Evolutionary conservation across 2,113 vertebrate genomes (phyloP), one percentile per base, ranked within the genome.

Genomic region (Girardinichthys multiradiatus): DNA sequence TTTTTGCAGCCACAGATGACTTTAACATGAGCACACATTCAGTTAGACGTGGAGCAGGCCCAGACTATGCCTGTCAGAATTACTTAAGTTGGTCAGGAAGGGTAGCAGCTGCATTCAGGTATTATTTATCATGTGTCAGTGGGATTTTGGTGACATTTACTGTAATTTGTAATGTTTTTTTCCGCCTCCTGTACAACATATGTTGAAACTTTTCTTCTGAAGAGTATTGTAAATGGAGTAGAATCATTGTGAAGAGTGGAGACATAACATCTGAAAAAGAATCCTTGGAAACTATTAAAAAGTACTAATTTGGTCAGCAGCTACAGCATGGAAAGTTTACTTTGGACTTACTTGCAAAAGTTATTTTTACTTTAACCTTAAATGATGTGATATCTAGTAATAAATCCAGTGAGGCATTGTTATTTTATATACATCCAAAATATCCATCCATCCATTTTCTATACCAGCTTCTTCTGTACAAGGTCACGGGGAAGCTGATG

Each of bases 1-100:
- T 79, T 7, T 59, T 10, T 35, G 35, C 30, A 31, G 19, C 31
- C 45, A 74, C 17, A 71, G 63, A 73, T 59, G 72, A 57, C 31
- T 72, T 72, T 64, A 27, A 80, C 72, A 54, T 74, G 9, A 66
- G 42, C 3, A 26, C 10, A 48, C 7, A 26, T 37, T 72, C 29
- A 58, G 35, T 70, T 58, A 54, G 57, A 54, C 26, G 5, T 42
- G 17, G 69, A 72, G 14, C 35, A 48, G 64, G 59, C 63, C 24
- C 45, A 48, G 42, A 27, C 4, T 68, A 19, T 35, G 21, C 11
- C 21, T 17, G 4, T 54, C 37, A 17, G 68, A 60, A 10, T 15
- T 4, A 48, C n/a, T 67, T 31, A 67, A 26, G 5, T 42, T 42
- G 58, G 39, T 67, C 29, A 2, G 57, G 21, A 30, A 45, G 3